Base-by-base conservation (phyloP, 2,113 vertebrate species). In the Phrynosoma platyrhinos region DNA sequence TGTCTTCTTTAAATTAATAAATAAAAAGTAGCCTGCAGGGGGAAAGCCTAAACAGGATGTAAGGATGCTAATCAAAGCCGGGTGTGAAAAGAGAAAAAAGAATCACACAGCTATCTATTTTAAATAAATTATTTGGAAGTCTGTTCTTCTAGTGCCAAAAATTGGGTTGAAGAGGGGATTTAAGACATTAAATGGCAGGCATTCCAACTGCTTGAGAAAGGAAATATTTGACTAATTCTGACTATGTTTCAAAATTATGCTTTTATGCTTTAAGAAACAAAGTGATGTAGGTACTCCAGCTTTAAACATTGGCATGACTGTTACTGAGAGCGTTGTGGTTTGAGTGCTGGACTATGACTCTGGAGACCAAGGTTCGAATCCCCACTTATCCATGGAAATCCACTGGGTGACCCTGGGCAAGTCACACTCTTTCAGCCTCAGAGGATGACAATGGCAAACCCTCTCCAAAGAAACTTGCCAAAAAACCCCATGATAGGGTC, bases 261-360 rank as follows among this genome's bases (percentile, higher is more conserved):
- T 88, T 1, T 36, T 36, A 76, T 21, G 1, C 18, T 8, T 55
- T 72, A 81, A 77, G 20, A 87, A 91, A 82, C 3, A 5, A 27
- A 36, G 36, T 36, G 87, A 91, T 79, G 55, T 23, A 86, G 4
- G 8, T 81, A 14, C n/a, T 89, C 86, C 32, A 82, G 25, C 8
- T 82, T 40, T 87, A 47, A 82, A 62, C 7, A 32, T 74, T 20
- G 62, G 68, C 36, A 82, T 74, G 36, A 75, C 18, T n/a, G 13
- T 64, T 75, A n/a, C 16, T 79, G 23, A 47, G 47, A 47, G 4
- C 4, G 7, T 47, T 6, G 42, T 47, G 42, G 42, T 47, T 47
- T 47, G 47, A 47, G 47, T 47, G 47, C 5, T 47, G 4, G 47
- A 47, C 47, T 47, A 47, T 47, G 47, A 47, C 7, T 47, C 47